Conservation (phyloP, 2,888 invertebrate species). For the Cryptocephalus moraei region DNA sequence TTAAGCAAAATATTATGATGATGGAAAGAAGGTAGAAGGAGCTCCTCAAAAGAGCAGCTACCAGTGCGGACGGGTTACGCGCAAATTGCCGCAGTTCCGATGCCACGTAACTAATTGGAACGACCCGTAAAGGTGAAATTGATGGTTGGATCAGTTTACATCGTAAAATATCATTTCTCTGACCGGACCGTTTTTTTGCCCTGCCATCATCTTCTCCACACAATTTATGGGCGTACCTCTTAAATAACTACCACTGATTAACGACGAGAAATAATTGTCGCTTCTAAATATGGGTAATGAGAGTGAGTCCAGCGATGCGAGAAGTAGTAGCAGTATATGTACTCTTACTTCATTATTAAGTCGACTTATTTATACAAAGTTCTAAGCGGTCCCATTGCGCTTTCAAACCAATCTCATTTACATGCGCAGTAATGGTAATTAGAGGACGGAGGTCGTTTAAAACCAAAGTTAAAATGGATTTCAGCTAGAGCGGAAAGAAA, state of each 20-base stretch:
- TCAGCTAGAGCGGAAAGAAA: too few relatives aligned
- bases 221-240: background rate
- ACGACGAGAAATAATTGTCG: background rate
- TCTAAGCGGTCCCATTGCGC: too few relatives aligned
- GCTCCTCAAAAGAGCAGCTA: background rate
- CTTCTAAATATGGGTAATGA: background rate
- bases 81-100: background rate
- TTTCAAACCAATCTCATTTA: too few relatives aligned
- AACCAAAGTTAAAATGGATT: too few relatives aligned
- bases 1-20: too few relatives aligned
- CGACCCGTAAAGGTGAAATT: conserved; percentile 1
- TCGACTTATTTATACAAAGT: too few relatives aligned
- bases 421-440: too few relatives aligned
- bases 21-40: background rate
- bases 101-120: background rate
- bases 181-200: background rate
- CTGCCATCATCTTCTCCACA: background rate
- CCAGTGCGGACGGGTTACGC: background rate
- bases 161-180: background rate
- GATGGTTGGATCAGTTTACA: background rate
- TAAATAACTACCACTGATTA: background rate
- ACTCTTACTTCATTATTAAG: background rate
- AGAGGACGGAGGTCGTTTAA: too few relatives aligned
- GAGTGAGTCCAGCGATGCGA: background rate
- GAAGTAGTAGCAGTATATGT: too few relatives aligned